A percentile compares a stretch with the other conserved stretches of the same genome.
phyloP scores from a whole-genome alignment of 1,140 invertebrate species.

The Saccostrea glomerata region DNA sequence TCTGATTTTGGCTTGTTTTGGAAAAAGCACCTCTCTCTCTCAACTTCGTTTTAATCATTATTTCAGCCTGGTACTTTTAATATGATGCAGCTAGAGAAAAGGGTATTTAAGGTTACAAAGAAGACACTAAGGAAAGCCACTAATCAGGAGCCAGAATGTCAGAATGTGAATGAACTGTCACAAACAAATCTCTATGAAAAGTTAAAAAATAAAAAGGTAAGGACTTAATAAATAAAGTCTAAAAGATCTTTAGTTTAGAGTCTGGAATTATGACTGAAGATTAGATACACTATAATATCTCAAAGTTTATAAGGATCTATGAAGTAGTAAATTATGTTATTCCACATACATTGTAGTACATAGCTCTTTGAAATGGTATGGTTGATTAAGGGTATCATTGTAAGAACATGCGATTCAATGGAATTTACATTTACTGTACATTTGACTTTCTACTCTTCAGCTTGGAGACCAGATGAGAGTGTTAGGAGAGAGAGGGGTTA shows the following conservation, averaged over 20 bases:
- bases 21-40: not conserved
- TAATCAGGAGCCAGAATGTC: not conserved
- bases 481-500: not conserved
- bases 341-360: too few species aligned
- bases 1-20: not conserved
- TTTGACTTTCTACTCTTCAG: not conserved
- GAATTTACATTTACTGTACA: not conserved
- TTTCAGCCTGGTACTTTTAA: not conserved
- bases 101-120: not conserved
- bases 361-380: too few species aligned
- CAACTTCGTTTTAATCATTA: not conserved
- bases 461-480: conserved; percentile 8
- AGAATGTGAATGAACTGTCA: not conserved
- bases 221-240: too few species aligned
- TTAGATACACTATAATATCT: too few species aligned
- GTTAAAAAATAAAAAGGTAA: not conserved
- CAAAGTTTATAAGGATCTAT: too few species aligned
- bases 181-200: not conserved
- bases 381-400: too few species aligned
- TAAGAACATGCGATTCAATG: too few species aligned
- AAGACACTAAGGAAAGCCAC: not conserved
- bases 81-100: not conserved
- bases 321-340: too few species aligned
- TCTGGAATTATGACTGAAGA: too few species aligned
- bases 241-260: too few species aligned